Base-by-base conservation (phyloP, 1,140 invertebrate species). In the Octopus bimaculoides region DNA sequence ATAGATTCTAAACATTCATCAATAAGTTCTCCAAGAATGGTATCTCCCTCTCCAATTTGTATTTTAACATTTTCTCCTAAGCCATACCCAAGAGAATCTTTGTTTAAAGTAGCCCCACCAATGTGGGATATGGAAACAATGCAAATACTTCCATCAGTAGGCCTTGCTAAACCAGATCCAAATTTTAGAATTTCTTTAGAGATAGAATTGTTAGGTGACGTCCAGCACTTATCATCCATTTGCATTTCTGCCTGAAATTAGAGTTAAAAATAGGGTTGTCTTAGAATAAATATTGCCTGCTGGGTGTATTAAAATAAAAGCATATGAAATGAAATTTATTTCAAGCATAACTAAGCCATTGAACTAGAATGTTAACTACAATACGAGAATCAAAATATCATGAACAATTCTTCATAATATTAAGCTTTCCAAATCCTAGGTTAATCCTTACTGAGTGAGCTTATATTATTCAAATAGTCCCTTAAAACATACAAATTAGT, bases 21-120 rank as follows among this genome's bases (percentile, higher is more conserved):
- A 54, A 85, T 75, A 52, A 81, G 52, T 52, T 81, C 81, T 17
- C 79, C 61, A 52, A 82, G 8, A 26, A 78, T 12, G 9, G 83
- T 81, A n/a, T 80, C 82, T 41, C 81, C 81, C 71, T 85, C 83
- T 52, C 84, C 84, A 41, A 85, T 79, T 66, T 78, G 69, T 3
- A 80, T 55, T 4, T 17, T n/a, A 73, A 73, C 14, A 10, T 78
- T 71, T 52, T 77, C 77, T 10, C 52, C 9, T 71, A 78, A 6
- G 54, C 5, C 5, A 74, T 53, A 8, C 66, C 80, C 6, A 52
- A 71, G 66, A 71, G 26, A n/a, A 5, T 5, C 14, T 9, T 9
- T 6, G 9, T 71, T 71, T 14, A 71, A 20, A 9, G 5, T 0
- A 9, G 66, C 17, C 17, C 66, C 66, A n/a, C 26, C 66, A 71